Base-by-base conservation (phyloP, 2,113 vertebrate species). In the Leuciscus idus region DNA sequence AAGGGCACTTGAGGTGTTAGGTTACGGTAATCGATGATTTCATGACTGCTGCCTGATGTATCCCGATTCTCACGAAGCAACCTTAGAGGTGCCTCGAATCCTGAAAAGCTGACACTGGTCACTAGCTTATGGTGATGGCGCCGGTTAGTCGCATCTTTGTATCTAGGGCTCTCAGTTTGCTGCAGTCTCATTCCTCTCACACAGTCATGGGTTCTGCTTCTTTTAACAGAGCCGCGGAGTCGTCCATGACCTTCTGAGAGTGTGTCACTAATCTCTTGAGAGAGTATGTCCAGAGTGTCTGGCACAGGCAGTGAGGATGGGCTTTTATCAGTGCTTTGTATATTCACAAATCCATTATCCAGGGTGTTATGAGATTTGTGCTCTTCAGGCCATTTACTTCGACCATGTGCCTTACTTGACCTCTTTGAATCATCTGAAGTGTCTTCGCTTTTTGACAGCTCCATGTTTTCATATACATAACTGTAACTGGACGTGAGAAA, bases 1-100 rank as follows among this genome's bases (percentile, higher is more conserved):
- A 97, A 97, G 84, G 96, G 96, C 94, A 96, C 92, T 92, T 96
- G 96, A 85, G 96, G 96, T 64, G 95, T 96, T 80, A 96, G 95
- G 92, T 96, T 95, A 85, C 95, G 93, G 82, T 96, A 96, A 89
- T 97, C 96, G 0, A 96, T 96, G 89, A 96, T 96, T 88, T 93
- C 94, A 70, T 90, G 90, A 88, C 93, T 93, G 86, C 91, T 92
- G 0, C 88, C 82, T 59, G 92, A 91, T 36, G 86, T 87, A 68
- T 91, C 87, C 19, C 90, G 90, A 72, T 87, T 93, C 21, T 93
- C 91, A 36, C 87, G 72, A 4, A 93, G 77, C 83, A 93, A 91
- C 61, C 89, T 92, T 84, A 90, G 77, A 83, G 83, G 92, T 12
- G 84, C 93, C 43, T 92, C 93, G 84, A 94, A 26, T 66, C 93